These are phyloP conservation scores for Helicoverpa zea DNA, from an alignment of 1,140 invertebrate species.

Conservation along the genomic window DNA sequence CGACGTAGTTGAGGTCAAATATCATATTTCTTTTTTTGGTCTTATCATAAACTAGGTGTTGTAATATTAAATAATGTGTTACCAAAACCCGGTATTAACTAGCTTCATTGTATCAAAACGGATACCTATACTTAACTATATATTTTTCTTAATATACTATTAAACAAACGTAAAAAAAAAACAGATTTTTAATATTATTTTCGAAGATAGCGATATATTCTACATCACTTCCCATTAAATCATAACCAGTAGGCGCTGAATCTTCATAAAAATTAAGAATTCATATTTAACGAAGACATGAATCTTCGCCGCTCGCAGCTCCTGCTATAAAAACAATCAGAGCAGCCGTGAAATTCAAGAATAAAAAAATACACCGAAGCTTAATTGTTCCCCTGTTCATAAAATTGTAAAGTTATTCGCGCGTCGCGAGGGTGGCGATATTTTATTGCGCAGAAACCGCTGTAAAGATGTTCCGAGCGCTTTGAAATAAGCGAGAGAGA, in stretches of 20 bases:
- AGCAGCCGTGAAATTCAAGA: slow-evolving; percentile 75
- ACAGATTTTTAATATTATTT: not conserved
- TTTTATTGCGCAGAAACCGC: slow-evolving; percentile 86
- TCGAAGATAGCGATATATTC: slow-evolving; percentile 39
- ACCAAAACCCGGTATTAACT: no score
- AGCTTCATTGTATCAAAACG: no score
- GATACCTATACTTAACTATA: no score
- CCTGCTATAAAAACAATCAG: slow-evolving; percentile 79
- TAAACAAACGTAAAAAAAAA: not conserved
- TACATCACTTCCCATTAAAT: slow-evolving; percentile 62
- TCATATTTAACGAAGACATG: slow-evolving; percentile 83
- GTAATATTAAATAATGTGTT: no score
- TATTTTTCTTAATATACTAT: no score
- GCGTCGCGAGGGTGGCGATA: slow-evolving; percentile 78
- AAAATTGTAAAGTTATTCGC: slow-evolving; percentile 86
- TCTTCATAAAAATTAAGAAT: slow-evolving; percentile 84
- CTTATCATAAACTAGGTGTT: no score
- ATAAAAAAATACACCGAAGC: slow-evolving; percentile 78
- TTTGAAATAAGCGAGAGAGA: slow-evolving; percentile 83
- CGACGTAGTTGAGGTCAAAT: not conserved
- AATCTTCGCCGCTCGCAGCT: slow-evolving; percentile 68
- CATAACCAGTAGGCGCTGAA: slow-evolving; percentile 66
- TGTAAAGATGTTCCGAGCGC: slow-evolving; percentile 84
- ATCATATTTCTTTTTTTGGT: no score
- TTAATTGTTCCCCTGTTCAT: slow-evolving; percentile 86